A percentile compares a stretch with the other conserved stretches of the same genome.
These are phyloP conservation scores for Echiichthys vipera DNA, from an alignment of 2,797 vertebrate species.

Conservation along the genomic window DNA sequence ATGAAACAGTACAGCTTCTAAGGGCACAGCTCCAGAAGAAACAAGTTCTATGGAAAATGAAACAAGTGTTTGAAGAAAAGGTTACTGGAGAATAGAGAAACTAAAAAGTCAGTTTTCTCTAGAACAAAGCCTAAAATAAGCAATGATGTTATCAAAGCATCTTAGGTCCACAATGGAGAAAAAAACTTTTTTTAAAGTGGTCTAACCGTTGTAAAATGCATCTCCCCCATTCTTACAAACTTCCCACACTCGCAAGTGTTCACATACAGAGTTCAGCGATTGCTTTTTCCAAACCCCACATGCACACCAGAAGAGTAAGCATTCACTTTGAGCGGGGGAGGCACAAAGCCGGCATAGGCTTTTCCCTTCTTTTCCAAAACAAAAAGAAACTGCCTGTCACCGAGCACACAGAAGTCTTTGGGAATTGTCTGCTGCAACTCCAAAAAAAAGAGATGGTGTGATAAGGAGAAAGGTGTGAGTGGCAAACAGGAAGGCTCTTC, in stretches of 20 bases:
- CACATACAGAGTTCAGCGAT: slow-evolving; percentile 31
- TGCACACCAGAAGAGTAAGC: slow-evolving; percentile 35
- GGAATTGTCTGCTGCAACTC: slow-evolving; percentile 51
- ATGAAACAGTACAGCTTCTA: neutral
- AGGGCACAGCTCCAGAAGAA: slow-evolving; percentile 3
- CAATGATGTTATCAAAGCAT: neutral
- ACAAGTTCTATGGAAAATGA: slow-evolving; percentile 8
- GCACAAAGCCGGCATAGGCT: slow-evolving; percentile 38
- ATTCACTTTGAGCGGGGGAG: slow-evolving; percentile 33
- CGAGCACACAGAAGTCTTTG: slow-evolving; percentile 37
- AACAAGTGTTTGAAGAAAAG: slow-evolving; percentile 28
- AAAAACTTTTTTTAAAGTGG: slow-evolving; percentile 20
- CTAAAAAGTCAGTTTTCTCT: neutral
- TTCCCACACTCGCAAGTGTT: slow-evolving; percentile 9
- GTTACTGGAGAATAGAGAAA: slow-evolving; percentile 23
- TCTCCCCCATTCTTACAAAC: slow-evolving; percentile 12
- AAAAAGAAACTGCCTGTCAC: slow-evolving; percentile 57
- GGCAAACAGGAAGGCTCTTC: slow-evolving; percentile 61
- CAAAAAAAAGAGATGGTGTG: slow-evolving; percentile 48
- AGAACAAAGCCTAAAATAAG: neutral
- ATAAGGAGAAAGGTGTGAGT: slow-evolving; percentile 62
- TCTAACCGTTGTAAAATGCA: slow-evolving; percentile 22
- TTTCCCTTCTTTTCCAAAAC: slow-evolving; percentile 46
- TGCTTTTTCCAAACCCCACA: slow-evolving; percentile 23
- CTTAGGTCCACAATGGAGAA: slow-evolving; percentile 19